Base-by-base conservation (phyloP, 2,888 invertebrate genomes). In the Apamea crenata region DNA sequence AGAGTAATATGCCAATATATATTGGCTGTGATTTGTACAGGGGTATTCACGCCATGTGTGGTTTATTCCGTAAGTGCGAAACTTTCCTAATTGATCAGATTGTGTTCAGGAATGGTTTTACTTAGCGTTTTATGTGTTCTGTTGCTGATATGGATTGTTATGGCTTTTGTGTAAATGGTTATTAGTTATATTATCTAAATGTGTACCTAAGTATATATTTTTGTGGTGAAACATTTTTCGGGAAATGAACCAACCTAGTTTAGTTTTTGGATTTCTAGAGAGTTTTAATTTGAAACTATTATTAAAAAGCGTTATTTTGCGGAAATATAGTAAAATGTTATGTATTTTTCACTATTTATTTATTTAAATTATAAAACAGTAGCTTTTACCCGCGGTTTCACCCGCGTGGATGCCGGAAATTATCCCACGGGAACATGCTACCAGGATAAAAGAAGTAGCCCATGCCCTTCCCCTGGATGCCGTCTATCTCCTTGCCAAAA, bases 11-110 rank as follows among this genome's bases (percentile, higher is more conserved):
- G 56, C 79, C 90, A 83, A 76, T 77, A 75, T 82, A 86, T 63
- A 75, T 68, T 90, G 90, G 91, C 73, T 84, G 81, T 90, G 89
- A 91, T 90, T 91, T 90, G 89, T 92, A 85, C 80, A 80, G 78
- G 74, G 80, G 86, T 90, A 83, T 87, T 85, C 84, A 82, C 85
- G 85, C 83, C 86, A 85, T 89, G 88, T 89, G 90, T 82, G 89
- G 85, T 82, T 83, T 85, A 87, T 89, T 83, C 69, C 72, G 74
- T 87, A 89, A 91, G 91, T 90, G 85, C 47, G 74, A 47, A 89
- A 89, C 72, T 89, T 87, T 71, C 50, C 59, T 87, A 88, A n/a
- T n/a, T n/a, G n/a, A n/a, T 77, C 63, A 78, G 86, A 87, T 86
- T 87, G 83, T 85, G 63, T 40, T 79, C 40, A 75, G 67, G 75